Conservation (phyloP, 2,888 invertebrate species). For the Aricia artaxerxes region DNA sequence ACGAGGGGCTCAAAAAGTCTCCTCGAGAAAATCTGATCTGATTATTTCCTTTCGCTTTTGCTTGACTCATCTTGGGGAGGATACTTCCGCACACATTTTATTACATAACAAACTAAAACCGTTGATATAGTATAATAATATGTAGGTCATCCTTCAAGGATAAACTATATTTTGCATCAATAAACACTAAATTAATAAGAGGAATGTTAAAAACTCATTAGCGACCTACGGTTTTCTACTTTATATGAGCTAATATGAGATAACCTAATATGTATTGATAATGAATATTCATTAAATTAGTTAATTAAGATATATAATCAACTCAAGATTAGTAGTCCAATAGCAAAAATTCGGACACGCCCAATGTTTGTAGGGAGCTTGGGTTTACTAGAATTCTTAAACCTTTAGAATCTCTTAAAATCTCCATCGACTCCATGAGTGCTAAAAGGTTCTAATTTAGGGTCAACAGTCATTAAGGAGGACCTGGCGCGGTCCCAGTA, state of each 20-base stretch:
- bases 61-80: too few species aligned
- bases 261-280: not conserved
- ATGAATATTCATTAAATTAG: not conserved
- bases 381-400: not conserved
- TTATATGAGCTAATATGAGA: not conserved
- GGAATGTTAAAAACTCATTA: conserved; percentile 1
- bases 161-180: not conserved
- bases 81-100: too few species aligned
- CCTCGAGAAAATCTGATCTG: too few species aligned
- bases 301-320: not conserved
- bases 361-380: not conserved
- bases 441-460: not conserved
- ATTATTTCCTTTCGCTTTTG: too few species aligned
- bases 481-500: too few species aligned
- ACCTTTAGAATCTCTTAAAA: too few species aligned
- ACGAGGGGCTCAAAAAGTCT: too few species aligned
- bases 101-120: too few species aligned
- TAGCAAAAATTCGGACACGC: not conserved
- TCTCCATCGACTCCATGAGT: not conserved
- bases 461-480: not conserved
- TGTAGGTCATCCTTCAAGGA: not conserved
- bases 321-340: not conserved
- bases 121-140: not conserved
- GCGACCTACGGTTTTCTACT: not conserved
- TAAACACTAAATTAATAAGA: not conserved